These are phyloP conservation scores for Chelonoidis abingdonii DNA, from an alignment of 2,113 vertebrate species.

Conservation along the genomic window DNA sequence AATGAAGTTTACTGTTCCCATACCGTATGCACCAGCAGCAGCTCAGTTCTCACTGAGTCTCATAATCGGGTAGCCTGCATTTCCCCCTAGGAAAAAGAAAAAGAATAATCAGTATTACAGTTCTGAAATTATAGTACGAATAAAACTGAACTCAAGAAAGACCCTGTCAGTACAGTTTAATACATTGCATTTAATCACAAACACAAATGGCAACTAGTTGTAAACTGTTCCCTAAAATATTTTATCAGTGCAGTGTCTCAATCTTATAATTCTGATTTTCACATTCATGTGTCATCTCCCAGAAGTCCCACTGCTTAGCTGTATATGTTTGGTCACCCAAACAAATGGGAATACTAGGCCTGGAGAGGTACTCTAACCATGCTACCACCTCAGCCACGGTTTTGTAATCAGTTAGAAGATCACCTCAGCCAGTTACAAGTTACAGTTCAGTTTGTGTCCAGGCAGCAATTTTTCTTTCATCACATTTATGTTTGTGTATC, in stretches of 20 bases:
- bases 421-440: background rate
- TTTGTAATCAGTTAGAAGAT: background rate
- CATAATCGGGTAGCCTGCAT: background rate
- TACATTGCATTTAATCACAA: rapidly evolving
- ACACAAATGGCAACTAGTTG: rapidly evolving
- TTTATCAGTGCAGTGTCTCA: background rate
- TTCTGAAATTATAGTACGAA: background rate
- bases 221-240: background rate
- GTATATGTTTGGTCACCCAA: background rate
- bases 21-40: background rate
- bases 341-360: background rate
- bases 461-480: background rate
- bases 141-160: background rate
- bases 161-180: rapidly evolving
- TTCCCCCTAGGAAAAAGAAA: conserved; percentile 33
- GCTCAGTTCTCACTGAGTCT: conserved; percentile 46
- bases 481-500: background rate
- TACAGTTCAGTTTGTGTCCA: background rate
- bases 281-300: background rate
- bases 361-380: background rate
- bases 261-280: background rate
- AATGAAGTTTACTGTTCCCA: background rate
- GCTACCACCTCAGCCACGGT: background rate
- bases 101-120: background rate
- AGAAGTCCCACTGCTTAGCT: background rate